Base-by-base conservation (phyloP, 2,888 invertebrate genomes). In the Cyclophora punctaria region DNA sequence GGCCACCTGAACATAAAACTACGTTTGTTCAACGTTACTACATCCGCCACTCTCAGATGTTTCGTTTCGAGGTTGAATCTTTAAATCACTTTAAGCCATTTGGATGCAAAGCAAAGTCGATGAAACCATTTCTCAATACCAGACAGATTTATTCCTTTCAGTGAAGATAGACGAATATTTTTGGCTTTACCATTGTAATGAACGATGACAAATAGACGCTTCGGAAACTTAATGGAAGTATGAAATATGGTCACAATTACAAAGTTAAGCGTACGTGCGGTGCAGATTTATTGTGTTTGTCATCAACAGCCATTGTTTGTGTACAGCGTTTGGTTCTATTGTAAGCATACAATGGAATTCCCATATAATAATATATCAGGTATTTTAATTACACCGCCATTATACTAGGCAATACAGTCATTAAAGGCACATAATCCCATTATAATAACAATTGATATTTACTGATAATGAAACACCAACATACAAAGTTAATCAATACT, bases 71-170 rank as follows among this genome's bases (percentile, higher is more conserved):
- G 47, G 48, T 53, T 49, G 52, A 53, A 48, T 48, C 55, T 55
- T 43, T 57, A 55, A 64, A 63, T 60, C 57, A 59, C 56, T 63
- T 46, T 50, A 44, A 59, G 50, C 49, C 44, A 55, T 45, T 48
- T 48, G 7, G 44, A 48, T 53, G 47, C 47, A 45, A 46, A 50
- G 44, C 34, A 53, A 58, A 55, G 37, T 53, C 55, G 51, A 56
- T 55, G 53, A 57, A 59, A 64, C 59, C 61, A 64, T 64, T 61
- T 50, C 59, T 60, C 53, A 63, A 59, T 54, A 55, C 52, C 56
- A 50, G 48, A 53, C 52, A 57, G 57, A 55, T 50, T 58, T 60
- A 60, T 61, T 64, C 52, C 49, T 52, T 50, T 20, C 20, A 20
- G 20, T 20, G 20, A 20, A 52, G 55, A 51, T 46, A 46, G 55